Evolutionary conservation across 2,113 vertebrate species (phyloP).

Genomic region (Crotalus horridus): DNA sequence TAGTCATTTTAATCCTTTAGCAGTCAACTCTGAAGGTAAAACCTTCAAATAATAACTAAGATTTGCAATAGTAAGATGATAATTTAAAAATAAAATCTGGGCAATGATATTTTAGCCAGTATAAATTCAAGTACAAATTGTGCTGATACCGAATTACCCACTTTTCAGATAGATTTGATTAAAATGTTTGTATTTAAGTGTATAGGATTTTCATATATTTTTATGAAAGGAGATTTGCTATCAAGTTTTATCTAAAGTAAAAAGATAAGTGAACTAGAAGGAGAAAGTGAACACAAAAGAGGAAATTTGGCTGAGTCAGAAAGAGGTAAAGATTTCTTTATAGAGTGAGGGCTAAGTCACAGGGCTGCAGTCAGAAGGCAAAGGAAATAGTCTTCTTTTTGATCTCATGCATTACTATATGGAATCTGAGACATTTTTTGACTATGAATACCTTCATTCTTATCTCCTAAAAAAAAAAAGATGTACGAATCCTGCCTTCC

Average conservation of each 20-base stretch:
- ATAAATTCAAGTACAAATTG: background rate
- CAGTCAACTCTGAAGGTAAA: conserved; percentile 83
- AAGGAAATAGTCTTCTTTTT: background rate
- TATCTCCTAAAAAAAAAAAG: background rate
- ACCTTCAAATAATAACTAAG: rapidly evolving
- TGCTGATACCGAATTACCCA: background rate
- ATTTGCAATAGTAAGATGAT: background rate
- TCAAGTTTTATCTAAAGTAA: background rate
- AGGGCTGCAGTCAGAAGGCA: background rate
- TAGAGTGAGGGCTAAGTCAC: background rate
- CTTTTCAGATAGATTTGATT: background rate
- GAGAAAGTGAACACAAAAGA: background rate
- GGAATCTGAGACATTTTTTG: background rate
- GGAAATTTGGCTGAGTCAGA: background rate
- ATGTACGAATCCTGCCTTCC: background rate
- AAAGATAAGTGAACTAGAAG: background rate
- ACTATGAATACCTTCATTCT: background rate
- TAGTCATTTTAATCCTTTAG: conserved; percentile 78
- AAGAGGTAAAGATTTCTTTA: background rate
- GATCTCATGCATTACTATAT: background rate
- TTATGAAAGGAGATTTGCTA: background rate
- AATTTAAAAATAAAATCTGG: background rate
- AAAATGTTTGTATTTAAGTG: background rate
- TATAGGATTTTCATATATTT: background rate
- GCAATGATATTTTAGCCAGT: background rate